A percentile compares a stretch with the other conserved stretches of the same genome.
Conservation (phyloP, 2,888 invertebrate species). For the Agriotes lineatus region DNA sequence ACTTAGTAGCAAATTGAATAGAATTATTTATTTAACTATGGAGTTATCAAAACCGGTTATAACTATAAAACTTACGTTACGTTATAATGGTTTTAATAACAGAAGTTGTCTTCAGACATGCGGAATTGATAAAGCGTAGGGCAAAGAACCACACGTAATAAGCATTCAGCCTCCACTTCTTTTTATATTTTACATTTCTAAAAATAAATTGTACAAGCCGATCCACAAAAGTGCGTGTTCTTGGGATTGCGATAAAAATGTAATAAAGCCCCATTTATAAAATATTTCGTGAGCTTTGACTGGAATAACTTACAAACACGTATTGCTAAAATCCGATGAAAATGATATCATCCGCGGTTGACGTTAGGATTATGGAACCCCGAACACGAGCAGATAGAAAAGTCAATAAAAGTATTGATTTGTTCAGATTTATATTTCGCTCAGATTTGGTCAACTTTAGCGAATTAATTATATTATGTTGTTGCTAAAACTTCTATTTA, state of each 20-base stretch:
- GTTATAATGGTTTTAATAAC: no score
- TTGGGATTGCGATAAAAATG: constrained; percentile 10
- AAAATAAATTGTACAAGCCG: not conserved
- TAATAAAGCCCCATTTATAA: not conserved
- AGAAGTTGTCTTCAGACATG: not conserved
- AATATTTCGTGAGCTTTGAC: constrained; percentile 1
- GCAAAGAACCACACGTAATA: not conserved
- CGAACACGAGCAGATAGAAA: constrained; percentile 10
- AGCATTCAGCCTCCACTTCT: no score
- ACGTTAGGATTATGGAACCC: constrained; percentile 6
- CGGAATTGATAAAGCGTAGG: not conserved
- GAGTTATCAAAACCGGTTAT: no score
- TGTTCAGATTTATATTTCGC: not conserved
- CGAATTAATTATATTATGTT: constrained; percentile 14
- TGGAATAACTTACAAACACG: constrained; percentile 11
- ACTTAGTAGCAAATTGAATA: no score
- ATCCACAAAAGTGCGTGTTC: constrained; percentile 6
- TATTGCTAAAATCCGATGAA: constrained; percentile 10
- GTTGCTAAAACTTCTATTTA: not conserved
- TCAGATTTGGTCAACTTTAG: constrained; percentile 4
- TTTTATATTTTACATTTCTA: constrained; percentile 4
- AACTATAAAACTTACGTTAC: no score
- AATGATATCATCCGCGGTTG: constrained; percentile 2
- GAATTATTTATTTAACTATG: no score
- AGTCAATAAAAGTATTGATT: constrained; percentile 12